Conservation (phyloP, 2,113 vertebrate species). For the Axis porcinus region DNA sequence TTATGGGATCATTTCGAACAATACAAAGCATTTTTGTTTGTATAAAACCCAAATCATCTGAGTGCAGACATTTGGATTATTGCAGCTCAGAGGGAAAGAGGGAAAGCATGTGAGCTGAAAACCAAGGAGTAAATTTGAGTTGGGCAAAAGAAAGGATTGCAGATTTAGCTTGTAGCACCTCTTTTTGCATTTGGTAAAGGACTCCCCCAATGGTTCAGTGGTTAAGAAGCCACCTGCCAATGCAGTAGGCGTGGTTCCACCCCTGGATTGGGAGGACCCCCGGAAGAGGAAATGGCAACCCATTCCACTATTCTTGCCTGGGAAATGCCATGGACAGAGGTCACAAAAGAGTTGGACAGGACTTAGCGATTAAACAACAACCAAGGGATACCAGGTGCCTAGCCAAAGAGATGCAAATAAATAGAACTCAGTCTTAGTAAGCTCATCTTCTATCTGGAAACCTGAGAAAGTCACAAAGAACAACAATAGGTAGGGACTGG, state of each 20-base stretch:
- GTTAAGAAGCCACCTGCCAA: background rate
- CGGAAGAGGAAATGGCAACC: background rate
- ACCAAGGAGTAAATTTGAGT: background rate
- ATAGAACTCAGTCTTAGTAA: background rate
- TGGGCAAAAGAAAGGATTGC: background rate
- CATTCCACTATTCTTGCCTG: background rate
- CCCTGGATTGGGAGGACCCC: background rate
- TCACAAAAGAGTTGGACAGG: background rate
- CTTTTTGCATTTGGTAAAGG: slow-evolving; percentile 39
- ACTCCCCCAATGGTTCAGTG: background rate
- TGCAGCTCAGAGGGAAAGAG: background rate
- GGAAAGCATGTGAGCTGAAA: slow-evolving; percentile 29
- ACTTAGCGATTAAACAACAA: background rate
- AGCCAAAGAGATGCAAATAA: slow-evolving; percentile 30
- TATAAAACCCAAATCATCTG: slow-evolving; percentile 25
- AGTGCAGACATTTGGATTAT: background rate
- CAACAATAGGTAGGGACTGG: background rate
- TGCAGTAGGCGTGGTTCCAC: background rate
- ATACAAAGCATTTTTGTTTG: background rate
- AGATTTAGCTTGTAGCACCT: slow-evolving; percentile 16
- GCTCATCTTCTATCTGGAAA: slow-evolving; percentile 25
- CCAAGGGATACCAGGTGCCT: background rate
- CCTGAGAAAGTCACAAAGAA: slow-evolving; percentile 12
- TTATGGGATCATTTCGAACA: background rate
- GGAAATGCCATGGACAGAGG: background rate